Conservation (phyloP, 53 echinoderm and acorn worm genomes). For the Zoroaster sp. region DNA sequence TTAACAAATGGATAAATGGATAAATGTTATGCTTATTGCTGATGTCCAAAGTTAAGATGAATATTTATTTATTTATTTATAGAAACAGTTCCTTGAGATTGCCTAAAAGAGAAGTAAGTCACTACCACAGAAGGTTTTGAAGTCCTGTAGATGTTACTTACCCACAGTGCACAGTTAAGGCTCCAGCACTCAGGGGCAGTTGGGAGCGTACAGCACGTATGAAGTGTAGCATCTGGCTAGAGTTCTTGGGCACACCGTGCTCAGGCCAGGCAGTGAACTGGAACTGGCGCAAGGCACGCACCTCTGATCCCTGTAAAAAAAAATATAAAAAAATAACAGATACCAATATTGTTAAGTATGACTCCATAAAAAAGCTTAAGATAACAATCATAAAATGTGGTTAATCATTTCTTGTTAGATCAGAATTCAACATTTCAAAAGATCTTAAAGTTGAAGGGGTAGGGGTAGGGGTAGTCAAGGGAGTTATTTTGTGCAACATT, state of each 20-base stretch:
- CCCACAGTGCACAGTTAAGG: constrained; percentile 91
- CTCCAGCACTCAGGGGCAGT: constrained; percentile 57
- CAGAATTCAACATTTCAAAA: background rate
- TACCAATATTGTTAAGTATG: background rate
- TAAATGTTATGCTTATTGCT: too few relatives aligned
- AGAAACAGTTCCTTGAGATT: background rate
- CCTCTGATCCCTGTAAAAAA: constrained; percentile 68
- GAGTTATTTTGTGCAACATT: too few relatives aligned
- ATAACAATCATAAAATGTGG: background rate
- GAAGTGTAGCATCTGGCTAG: constrained; percentile 61
- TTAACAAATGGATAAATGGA: background rate
- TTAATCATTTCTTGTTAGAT: background rate
- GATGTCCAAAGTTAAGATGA: background rate
- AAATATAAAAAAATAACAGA: background rate
- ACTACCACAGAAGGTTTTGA: background rate
- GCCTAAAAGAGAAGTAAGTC: background rate
- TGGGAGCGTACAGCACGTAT: constrained; percentile 67
- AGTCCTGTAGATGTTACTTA: constrained; percentile 26
- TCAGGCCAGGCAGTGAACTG: constrained; percentile 75
- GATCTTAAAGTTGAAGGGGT: background rate
- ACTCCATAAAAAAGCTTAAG: too few relatives aligned
- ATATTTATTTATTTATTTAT: background rate
- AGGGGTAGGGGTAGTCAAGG: too few relatives aligned
- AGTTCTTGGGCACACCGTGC: constrained; percentile 76
- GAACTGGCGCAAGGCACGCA: constrained; percentile 67